Base-by-base conservation (phyloP, 2,797 vertebrate species). In the Atherinosoma microstoma region DNA sequence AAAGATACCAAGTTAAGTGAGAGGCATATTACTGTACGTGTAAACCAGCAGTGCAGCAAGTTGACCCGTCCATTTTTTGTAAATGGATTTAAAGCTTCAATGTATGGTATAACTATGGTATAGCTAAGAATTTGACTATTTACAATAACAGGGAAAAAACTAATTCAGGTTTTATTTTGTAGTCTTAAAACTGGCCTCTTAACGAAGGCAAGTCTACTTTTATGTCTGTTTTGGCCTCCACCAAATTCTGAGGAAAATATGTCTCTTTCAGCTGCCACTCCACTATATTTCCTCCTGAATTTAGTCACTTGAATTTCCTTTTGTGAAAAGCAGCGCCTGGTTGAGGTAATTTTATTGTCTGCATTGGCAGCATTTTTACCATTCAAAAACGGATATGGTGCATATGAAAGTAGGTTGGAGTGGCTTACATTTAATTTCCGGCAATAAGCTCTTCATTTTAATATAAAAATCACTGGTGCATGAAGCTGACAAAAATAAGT, bases 331-430 rank as follows among this genome's bases (percentile, higher is more conserved):
- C 10, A 34, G 11, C 53, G 53, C 67, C 66, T 57, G 34, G 29
- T 73, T 38, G 53, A 77, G 58, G 69, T 73, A 22, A 54, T 80
- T 80, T 79, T 80, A 60, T 57, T 10, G 47, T 20, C 32, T 67
- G 67, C 38, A 64, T 58, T 30, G 75, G 78, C 66, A 76, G 57
- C 60, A 68, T 64, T 64, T 71, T 60, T 51, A 24, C 63, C 42
- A 34, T 63, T 73, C 10, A 68, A 40, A 58, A 67, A 70, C 3
- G 51, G 54, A 70, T 59, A 65, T 27, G 8, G 49, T 27, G 36
- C 34, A 78, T 10, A 53, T 71, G 20, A 76, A 80, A 76, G 42
- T 32, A 53, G 29, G 29, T 47, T 62, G 27, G 27, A 29, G 40
- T 47, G 67, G 64, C 51, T 76, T 51, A 65, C 60, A 64, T 63